Evolutionary conservation across 2,113 vertebrate species (phyloP).

Genomic region (Nothoprocta perdicaria): DNA sequence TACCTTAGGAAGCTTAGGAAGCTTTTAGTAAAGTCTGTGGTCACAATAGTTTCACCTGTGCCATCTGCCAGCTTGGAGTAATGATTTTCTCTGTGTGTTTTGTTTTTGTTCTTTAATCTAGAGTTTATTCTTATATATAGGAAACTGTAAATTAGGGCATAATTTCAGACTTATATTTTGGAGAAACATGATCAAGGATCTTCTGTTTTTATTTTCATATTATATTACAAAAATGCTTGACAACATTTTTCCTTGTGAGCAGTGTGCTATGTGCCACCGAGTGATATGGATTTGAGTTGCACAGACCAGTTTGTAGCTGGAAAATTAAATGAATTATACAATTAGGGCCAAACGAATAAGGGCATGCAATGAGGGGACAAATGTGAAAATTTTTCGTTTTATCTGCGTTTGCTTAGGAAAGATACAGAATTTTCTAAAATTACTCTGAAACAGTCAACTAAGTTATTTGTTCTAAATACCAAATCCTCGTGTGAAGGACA

Average conservation of each 20-base stretch:
- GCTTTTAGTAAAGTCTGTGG: neutral
- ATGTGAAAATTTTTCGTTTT: neutral
- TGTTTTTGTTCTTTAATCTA: neutral
- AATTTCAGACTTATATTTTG: too few relatives aligned
- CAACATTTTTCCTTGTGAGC: neutral
- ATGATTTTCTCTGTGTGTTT: neutral
- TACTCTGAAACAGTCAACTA: neutral
- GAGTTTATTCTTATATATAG: neutral
- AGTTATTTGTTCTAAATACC: neutral
- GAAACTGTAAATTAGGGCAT: neutral
- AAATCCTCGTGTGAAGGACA: neutral
- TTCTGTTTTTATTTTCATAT: neutral
- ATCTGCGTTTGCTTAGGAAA: neutral
- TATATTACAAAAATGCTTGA: neutral
- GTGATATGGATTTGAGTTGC: neutral
- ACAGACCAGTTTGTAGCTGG: constrained; percentile 2
- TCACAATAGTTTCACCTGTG: neutral
- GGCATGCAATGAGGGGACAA: neutral
- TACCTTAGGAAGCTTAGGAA: neutral
- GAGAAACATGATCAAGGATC: neutral
- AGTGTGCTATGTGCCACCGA: neutral
- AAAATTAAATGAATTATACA: neutral
- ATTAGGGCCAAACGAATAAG: neutral
- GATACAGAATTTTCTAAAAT: neutral
- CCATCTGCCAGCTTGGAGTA: neutral